Evolutionary conservation across 2,888 invertebrate species (phyloP).

Genomic region (Myathropa florea): DNA sequence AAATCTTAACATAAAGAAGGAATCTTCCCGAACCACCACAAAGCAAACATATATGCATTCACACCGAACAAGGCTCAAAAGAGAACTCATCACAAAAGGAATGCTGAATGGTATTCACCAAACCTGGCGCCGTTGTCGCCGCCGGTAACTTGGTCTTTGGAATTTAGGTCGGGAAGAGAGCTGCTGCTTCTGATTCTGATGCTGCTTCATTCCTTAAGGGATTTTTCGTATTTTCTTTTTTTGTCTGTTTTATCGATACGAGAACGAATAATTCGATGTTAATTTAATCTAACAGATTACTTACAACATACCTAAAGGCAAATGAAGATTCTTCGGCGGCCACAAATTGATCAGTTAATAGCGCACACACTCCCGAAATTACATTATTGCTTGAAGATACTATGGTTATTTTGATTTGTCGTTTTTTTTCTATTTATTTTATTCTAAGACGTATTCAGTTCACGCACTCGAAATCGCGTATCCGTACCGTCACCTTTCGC

Average conservation of each 20-base stretch:
- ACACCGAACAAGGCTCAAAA: slow-evolving; percentile 58
- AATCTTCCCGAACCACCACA: slow-evolving; percentile 37
- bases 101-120: slow-evolving; percentile 67
- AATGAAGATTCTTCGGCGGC: slow-evolving; percentile 58
- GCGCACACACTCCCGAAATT: slow-evolving; percentile 54
- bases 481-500: slow-evolving; percentile 60
- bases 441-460: slow-evolving; percentile 43
- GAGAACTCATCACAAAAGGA: slow-evolving; percentile 66
- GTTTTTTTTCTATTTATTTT: slow-evolving; percentile 5
- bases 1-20: slow-evolving; percentile 45
- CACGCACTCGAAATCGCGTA: slow-evolving; percentile 62
- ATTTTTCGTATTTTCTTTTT: neutral
- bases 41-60: slow-evolving; percentile 55
- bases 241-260: neutral
- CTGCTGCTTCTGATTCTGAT: neutral
- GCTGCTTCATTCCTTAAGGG: slow-evolving; percentile 18
- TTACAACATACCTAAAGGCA: slow-evolving; percentile 63
- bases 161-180: slow-evolving; percentile 66
- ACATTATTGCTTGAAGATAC: slow-evolving; percentile 54
- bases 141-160: slow-evolving; percentile 58
- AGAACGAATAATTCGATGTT: slow-evolving; percentile 29
- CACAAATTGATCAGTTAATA: slow-evolving; percentile 66
- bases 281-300: slow-evolving; percentile 39
- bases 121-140: slow-evolving; percentile 64
- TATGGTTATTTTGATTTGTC: neutral